Percentiles rank a stretch among this genome's conserved stretches.
phyloP scores from a whole-genome alignment of 1,140 invertebrate species.

The Ephestia elutella region DNA sequence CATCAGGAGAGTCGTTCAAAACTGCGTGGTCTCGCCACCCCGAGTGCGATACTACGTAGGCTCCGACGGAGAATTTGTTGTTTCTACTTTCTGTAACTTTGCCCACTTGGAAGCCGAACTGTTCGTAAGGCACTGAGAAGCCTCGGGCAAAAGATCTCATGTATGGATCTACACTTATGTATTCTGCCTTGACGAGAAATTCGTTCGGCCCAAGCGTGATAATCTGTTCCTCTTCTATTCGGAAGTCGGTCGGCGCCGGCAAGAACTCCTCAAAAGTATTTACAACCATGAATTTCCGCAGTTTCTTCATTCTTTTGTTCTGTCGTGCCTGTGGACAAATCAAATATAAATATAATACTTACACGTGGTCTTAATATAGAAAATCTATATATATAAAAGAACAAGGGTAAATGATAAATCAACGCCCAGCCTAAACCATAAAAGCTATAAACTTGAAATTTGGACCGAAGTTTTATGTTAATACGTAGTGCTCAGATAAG shows the following conservation, averaged over 20 bases:
- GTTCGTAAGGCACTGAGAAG: conserved; percentile 29
- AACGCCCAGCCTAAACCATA: too few species aligned
- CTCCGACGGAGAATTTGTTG: conserved; percentile 70
- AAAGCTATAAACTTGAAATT: too few species aligned
- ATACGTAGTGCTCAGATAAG: too few species aligned
- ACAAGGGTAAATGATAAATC: too few species aligned
- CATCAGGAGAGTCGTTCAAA: conserved; percentile 22
- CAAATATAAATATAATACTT: not conserved
- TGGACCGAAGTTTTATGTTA: too few species aligned
- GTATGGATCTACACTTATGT: conserved; percentile 69
- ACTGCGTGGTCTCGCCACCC: conserved; percentile 75
- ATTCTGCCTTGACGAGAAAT: conserved; percentile 60
- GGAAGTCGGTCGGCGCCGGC: conserved; percentile 38
- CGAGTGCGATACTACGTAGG: conserved; percentile 70
- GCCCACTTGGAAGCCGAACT: conserved; percentile 54
- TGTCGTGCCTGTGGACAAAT: not conserved
- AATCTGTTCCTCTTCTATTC: conserved; percentile 39
- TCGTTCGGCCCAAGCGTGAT: conserved; percentile 32
- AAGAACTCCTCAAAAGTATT: conserved; percentile 37
- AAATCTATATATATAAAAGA: too few species aligned
- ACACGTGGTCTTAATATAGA: too few species aligned
- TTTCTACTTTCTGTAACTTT: conserved; percentile 34
- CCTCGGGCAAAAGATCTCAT: conserved; percentile 41
- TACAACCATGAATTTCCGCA: conserved; percentile 34
- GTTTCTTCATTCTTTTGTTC: conserved; percentile 14